phyloP scores from a whole-genome alignment of 2,888 invertebrate species.

The Morpho helenor region DNA sequence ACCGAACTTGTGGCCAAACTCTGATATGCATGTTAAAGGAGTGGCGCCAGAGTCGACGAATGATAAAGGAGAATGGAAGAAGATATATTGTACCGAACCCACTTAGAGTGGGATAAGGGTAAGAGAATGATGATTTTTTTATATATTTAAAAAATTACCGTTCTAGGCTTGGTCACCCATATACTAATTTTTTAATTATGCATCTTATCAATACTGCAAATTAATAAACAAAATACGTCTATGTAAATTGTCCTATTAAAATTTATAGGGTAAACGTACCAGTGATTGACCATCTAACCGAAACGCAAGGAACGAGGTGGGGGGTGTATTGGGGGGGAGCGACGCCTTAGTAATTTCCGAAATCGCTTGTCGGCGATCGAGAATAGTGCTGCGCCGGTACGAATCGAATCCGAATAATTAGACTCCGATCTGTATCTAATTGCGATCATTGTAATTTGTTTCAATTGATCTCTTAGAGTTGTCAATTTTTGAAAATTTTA shows the following conservation, averaged over 20 bases:
- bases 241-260: conserved; percentile 37
- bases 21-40: too few species aligned
- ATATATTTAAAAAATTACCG: too few species aligned
- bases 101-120: too few species aligned
- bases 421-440: conserved; percentile 70
- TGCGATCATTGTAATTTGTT: conserved; percentile 47
- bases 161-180: too few species aligned
- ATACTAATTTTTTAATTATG: too few species aligned
- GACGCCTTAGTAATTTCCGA: conserved; percentile 77
- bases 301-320: conserved; percentile 50
- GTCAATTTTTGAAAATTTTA: background rate
- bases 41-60: too few species aligned
- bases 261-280: conserved; percentile 46
- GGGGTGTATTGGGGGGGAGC: conserved; percentile 32
- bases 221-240: conserved; percentile 27
- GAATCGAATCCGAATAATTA: conserved; percentile 68
- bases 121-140: too few species aligned
- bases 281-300: conserved; percentile 55
- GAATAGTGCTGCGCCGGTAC: conserved; percentile 58
- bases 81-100: too few species aligned
- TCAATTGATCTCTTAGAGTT: conserved; percentile 24
- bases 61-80: too few species aligned
- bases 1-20: too few species aligned
- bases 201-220: background rate
- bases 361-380: conserved; percentile 73